A percentile compares a stretch with the other conserved stretches of the same genome.
Evolutionary conservation across 2,888 invertebrate genomes (phyloP).

Genomic region (Steinernema scapterisci): DNA sequence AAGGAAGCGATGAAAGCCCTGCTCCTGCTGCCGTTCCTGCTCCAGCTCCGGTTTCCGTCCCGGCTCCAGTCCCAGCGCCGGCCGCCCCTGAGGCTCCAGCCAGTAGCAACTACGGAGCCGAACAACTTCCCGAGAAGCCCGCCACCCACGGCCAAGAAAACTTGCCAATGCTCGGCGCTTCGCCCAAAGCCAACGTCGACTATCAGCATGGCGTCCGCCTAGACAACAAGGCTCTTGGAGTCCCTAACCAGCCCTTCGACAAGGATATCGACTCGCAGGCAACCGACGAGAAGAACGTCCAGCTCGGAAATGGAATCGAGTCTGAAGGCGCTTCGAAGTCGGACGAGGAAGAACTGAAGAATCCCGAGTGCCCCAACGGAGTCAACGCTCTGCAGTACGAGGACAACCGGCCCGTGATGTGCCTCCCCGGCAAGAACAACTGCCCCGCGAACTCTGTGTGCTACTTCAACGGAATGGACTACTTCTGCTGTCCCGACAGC

Average conservation of each 20-base stretch:
- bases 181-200: conserved; percentile 56
- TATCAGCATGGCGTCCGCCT: conserved; percentile 51
- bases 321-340: background rate
- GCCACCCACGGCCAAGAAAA: conserved; percentile 40
- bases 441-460: conserved; percentile 64
- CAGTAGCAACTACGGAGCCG: conserved; percentile 22
- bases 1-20: conserved; percentile 1
- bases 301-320: conserved; percentile 30
- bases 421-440: conserved; percentile 66
- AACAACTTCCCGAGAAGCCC: conserved; percentile 35
- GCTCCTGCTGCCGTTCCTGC: background rate
- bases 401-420: conserved; percentile 60
- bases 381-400: conserved; percentile 50
- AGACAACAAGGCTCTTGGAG: conserved; percentile 28
- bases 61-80: conserved; percentile 8
- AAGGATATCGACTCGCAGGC: conserved; percentile 27
- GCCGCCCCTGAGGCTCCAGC: conserved; percentile 12
- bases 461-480: conserved; percentile 67
- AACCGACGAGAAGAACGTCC: background rate
- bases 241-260: conserved; percentile 12
- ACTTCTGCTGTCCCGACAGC: conserved; percentile 65
- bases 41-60: conserved; percentile 24
- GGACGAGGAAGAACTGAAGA: conserved; percentile 5
- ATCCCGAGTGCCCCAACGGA: conserved; percentile 63
- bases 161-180: conserved; percentile 56